phyloP scores from a whole-genome alignment of 2,888 invertebrate genomes.

The Junonia oenone region DNA sequence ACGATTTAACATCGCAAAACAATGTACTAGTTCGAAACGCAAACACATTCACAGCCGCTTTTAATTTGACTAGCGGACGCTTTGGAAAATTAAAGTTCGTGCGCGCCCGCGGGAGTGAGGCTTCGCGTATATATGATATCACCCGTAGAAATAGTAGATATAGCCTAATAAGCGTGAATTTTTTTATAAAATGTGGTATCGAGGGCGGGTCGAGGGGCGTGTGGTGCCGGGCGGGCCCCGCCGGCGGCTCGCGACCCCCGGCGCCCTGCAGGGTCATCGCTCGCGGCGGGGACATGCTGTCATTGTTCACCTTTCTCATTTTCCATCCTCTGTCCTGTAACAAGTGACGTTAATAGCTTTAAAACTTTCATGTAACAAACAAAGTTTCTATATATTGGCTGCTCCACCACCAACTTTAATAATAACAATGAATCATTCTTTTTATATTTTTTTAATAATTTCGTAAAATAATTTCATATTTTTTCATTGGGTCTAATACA shows the following conservation, averaged over 20 bases:
- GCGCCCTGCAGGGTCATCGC: constrained; percentile 64
- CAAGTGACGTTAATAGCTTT: constrained; percentile 39
- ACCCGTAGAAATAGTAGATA: constrained; percentile 63
- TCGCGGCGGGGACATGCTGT: constrained; percentile 73
- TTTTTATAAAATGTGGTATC: constrained; percentile 55
- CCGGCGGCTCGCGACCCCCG: constrained; percentile 52
- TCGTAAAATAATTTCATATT: too few species aligned
- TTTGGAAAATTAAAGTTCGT: constrained; percentile 71
- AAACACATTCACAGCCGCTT: constrained; percentile 52
- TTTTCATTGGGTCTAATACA: too few species aligned
- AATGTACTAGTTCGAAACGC: constrained; percentile 70
- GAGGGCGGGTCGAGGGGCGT: constrained; percentile 46
- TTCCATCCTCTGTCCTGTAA: constrained; percentile 74
- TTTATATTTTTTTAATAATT: too few species aligned
- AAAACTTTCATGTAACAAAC: constrained; percentile 4
- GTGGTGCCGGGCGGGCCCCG: constrained; percentile 48
- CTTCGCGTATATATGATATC: constrained; percentile 53
- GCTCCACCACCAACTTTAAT: background rate
- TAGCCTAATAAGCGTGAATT: constrained; percentile 73
- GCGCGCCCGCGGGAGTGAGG: constrained; percentile 50
- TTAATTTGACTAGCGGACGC: constrained; percentile 77
- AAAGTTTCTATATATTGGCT: background rate
- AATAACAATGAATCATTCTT: too few species aligned
- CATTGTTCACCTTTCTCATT: constrained; percentile 70
- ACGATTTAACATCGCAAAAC: constrained; percentile 61